phyloP scores from a whole-genome alignment of 2,113 vertebrate genomes.

The Podarcis muralis region DNA sequence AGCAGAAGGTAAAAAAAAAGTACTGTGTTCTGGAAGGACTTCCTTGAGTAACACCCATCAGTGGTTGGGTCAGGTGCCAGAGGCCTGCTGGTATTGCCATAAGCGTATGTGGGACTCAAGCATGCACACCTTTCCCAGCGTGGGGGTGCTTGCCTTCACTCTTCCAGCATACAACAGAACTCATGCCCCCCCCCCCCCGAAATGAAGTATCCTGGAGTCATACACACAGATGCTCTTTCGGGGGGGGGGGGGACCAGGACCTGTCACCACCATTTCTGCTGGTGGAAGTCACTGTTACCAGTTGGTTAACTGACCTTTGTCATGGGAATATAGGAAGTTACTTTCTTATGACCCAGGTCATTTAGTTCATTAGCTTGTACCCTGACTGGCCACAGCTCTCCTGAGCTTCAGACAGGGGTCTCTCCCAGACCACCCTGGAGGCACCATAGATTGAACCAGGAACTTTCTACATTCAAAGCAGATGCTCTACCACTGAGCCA shows the following conservation, averaged over 20 bases:
- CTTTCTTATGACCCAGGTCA: too few relatives aligned
- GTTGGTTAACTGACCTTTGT: neutral
- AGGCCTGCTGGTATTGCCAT: neutral
- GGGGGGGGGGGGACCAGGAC: neutral
- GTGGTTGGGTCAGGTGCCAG: rapidly evolving
- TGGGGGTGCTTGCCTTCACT: neutral
- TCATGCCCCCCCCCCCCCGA: neutral
- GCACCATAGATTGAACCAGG: too few relatives aligned
- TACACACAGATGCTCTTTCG: neutral
- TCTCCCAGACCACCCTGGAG: too few relatives aligned
- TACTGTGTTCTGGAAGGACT: neutral
- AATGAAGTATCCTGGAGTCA: neutral
- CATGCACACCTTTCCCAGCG: neutral
- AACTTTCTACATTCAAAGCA: too few relatives aligned
- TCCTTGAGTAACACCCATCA: neutral
- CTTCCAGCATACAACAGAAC: neutral
- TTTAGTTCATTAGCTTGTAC: too few relatives aligned
- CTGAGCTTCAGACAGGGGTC: too few relatives aligned
- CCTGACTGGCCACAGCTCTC: too few relatives aligned
- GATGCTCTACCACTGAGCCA: too few relatives aligned
- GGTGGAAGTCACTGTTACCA: neutral
- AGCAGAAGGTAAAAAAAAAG: constrained; percentile 88
- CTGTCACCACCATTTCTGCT: neutral
- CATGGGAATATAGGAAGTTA: too few relatives aligned
- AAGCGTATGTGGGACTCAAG: neutral